Evolutionary conservation across 2,888 invertebrate genomes (phyloP), one percentile per base, ranked within the genome.

Genomic region (Tetragonula carbonaria): DNA sequence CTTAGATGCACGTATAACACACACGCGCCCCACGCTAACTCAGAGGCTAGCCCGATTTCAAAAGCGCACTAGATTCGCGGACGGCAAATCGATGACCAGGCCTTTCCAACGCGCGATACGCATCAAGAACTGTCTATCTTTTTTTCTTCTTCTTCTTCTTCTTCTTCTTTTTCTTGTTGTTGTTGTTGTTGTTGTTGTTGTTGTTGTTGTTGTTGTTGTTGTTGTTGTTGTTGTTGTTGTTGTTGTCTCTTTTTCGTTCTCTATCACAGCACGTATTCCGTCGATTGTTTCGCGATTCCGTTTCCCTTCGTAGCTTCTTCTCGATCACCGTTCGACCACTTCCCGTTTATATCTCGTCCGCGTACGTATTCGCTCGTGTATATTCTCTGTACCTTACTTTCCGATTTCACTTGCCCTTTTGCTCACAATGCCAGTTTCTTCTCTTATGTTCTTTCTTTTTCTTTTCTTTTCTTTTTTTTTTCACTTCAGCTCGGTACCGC

Each of bases 61-160:
- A 80, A 77, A 82, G 82, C 77, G 87, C 82, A 77, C 86, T 87
- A 85, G 78, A 88, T 86, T 77, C 80, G 84, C 87, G 84, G 73
- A 86, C 74, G 83, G 80, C 78, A 78, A 77, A 86, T 86, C 78
- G 84, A 77, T 82, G 79, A 70, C 85, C 85, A 74, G 78, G 62
- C 70, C 78, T 81, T 68, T 74, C 76, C 81, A 70, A 81, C 78
- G 28, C 66, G 78, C 70, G 78, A 81, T 78, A 78, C 59, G 70
- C 86, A 86, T 86, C 78, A 86, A 86, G 78, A 73, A 78, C 66
- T 50, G 74, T 77, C 70, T 51, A 8, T 70, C 23, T 74, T 70
- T 74, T 57, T 23, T 28, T 18, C 45, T 11, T 53, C 33, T 38
- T 38, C 33, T 33, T 33, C 33, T 33, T 33, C 33, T 33, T 33